phyloP scores from a whole-genome alignment of 2,113 vertebrate genomes.

The Panurus biarmicus region DNA sequence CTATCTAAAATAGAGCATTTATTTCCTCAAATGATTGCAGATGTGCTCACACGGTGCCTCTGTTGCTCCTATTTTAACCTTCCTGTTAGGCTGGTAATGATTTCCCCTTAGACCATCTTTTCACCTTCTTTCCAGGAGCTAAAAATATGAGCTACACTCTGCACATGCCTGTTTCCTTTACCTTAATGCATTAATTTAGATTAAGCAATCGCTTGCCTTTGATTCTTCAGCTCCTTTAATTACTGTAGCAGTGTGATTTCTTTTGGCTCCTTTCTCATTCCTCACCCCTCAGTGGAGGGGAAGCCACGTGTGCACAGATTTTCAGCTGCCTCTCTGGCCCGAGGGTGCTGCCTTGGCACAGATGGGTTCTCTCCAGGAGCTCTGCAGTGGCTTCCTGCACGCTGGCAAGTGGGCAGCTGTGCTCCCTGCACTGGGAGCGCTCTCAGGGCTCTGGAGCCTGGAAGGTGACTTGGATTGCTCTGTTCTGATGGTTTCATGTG shows the following conservation, averaged over 20 bases:
- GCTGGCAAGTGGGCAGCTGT: background rate
- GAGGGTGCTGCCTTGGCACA: background rate
- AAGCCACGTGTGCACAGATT: background rate
- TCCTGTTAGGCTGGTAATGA: background rate
- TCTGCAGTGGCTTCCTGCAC: background rate
- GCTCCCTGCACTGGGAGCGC: background rate
- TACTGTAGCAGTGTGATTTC: background rate
- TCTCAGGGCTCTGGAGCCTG: background rate
- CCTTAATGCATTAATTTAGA: background rate
- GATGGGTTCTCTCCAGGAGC: background rate
- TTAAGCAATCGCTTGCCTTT: background rate
- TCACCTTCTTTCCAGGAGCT: slow-evolving; percentile 4
- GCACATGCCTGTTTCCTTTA: background rate
- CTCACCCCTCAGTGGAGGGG: background rate
- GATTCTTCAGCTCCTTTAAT: background rate
- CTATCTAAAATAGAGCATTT: background rate
- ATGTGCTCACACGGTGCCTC: background rate
- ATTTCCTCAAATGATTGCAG: background rate
- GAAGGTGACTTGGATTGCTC: background rate
- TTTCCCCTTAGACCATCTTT: slow-evolving; percentile 19
- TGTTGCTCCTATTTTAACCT: background rate
- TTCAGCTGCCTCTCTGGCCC: background rate
- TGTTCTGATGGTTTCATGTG: background rate
- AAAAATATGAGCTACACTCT: background rate
- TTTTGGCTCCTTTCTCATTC: background rate